phyloP scores from a whole-genome alignment of 2,888 invertebrate species.

The Sarcophaga caerulescens region DNA sequence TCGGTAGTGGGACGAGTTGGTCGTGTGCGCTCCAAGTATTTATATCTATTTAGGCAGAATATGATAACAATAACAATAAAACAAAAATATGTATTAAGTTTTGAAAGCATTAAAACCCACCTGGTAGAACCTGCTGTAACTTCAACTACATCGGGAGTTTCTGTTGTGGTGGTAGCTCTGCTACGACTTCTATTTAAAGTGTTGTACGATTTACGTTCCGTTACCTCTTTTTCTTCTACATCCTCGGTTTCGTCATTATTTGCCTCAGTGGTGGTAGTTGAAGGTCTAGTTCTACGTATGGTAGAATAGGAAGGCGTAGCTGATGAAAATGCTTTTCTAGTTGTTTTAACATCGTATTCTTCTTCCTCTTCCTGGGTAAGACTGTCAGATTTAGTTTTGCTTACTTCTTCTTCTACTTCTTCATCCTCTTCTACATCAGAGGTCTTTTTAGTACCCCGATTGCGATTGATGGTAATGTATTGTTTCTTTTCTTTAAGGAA shows the following conservation, averaged over 20 bases:
- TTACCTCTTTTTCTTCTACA: conserved; percentile 56
- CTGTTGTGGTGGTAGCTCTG: conserved; percentile 69
- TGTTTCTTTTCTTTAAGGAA: conserved; percentile 83
- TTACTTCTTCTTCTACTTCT: conserved; percentile 73
- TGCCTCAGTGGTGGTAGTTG: conserved; percentile 77
- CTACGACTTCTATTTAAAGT: conserved; percentile 75
- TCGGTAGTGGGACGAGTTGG: conserved; percentile 73
- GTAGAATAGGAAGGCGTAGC: conserved; percentile 86
- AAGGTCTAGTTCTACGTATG: conserved; percentile 85
- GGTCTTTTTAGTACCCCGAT: conserved; percentile 81
- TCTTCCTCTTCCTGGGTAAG: conserved; percentile 62
- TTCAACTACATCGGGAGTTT: conserved; percentile 49
- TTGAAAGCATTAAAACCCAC: conserved; percentile 63
- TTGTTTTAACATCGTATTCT: conserved; percentile 60
- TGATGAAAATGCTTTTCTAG: conserved; percentile 71
- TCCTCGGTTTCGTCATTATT: conserved; percentile 51
- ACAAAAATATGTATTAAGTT: conserved; percentile 3
- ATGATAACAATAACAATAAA: not conserved
- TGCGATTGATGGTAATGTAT: conserved; percentile 86
- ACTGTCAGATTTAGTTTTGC: conserved; percentile 67
- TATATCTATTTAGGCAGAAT: conserved; percentile 73
- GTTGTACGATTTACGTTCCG: conserved; percentile 74
- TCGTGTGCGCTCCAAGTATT: conserved; percentile 77
- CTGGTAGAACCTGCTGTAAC: conserved; percentile 71
- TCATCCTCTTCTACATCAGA: conserved; percentile 76